Evolutionary conservation across 1,140 invertebrate species (phyloP).

Genomic region (Acromyrmex echinatior): DNA sequence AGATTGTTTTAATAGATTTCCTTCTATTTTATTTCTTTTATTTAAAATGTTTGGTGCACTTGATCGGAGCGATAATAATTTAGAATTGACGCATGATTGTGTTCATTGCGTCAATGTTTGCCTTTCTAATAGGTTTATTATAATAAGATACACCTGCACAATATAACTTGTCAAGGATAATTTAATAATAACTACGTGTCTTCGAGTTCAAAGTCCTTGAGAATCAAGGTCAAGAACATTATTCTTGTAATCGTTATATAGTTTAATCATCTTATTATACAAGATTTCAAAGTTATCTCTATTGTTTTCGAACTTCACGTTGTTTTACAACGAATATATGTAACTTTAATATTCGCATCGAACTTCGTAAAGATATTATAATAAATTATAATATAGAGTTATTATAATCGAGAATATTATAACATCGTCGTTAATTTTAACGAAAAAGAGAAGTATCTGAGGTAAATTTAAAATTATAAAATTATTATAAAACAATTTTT

Average conservation of each 20-base stretch:
- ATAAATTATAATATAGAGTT: neutral
- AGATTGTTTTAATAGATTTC: neutral
- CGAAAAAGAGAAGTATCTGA: neutral
- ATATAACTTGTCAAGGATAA: slow-evolving; percentile 61
- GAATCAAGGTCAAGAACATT: slow-evolving; percentile 34
- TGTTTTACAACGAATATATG: neutral
- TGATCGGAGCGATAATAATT: slow-evolving; percentile 9
- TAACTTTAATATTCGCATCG: neutral
- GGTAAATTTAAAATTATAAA: neutral
- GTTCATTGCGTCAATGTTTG: slow-evolving; percentile 21
- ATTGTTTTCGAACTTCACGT: neutral
- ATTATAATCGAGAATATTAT: too few relatives aligned
- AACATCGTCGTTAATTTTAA: neutral
- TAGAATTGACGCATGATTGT: neutral
- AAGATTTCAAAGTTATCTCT: neutral
- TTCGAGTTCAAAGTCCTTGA: slow-evolving; percentile 46
- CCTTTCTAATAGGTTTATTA: slow-evolving; percentile 50
- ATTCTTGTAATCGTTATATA: neutral
- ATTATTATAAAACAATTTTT: too few relatives aligned
- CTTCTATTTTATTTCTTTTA: neutral
- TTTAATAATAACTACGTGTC: slow-evolving; percentile 59
- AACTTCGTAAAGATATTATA: neutral
- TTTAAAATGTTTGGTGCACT: neutral
- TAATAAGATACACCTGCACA: slow-evolving; percentile 48
- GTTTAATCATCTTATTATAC: neutral